A percentile compares a stretch with the other conserved stretches of the same genome.
These are phyloP conservation scores for Drosophila mayaguana DNA, from an alignment of 2,888 invertebrate genomes.

Conservation along the genomic window DNA sequence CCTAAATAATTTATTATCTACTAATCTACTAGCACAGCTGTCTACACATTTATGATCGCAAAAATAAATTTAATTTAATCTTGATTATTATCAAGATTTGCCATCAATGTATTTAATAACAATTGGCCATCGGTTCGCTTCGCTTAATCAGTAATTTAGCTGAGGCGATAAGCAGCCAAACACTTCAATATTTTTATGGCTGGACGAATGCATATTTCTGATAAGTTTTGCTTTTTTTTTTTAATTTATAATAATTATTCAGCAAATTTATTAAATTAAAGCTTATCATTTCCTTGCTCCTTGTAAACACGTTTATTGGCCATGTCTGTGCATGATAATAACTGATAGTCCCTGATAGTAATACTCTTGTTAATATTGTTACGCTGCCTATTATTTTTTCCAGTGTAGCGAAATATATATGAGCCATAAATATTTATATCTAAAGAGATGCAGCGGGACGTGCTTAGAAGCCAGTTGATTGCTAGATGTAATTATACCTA, in stretches of 20 bases:
- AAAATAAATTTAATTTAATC: neutral
- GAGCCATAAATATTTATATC: slow-evolving; percentile 8
- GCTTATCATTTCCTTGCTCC: too few relatives aligned
- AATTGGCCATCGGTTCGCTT: neutral
- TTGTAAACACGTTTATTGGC: neutral
- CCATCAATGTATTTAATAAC: neutral
- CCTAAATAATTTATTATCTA: neutral
- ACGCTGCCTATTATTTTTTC: neutral
- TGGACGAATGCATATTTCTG: neutral
- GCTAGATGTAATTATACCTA: slow-evolving; percentile 16
- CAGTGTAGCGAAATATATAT: neutral
- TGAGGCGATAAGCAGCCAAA: slow-evolving; percentile 23
- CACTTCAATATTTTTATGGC: slow-evolving; percentile 42
- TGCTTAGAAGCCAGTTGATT: slow-evolving; percentile 2
- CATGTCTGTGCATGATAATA: neutral
- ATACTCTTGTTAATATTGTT: too few relatives aligned
- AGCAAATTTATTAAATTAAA: neutral
- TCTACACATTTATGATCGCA: neutral
- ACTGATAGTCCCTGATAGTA: neutral
- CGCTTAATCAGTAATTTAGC: neutral
- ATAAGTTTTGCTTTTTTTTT: neutral
- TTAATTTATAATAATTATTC: neutral
- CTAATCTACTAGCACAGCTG: neutral
- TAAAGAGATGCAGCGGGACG: neutral
- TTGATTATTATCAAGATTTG: neutral